phyloP scores from a whole-genome alignment of 2,888 invertebrate genomes.

The Spodoptera littoralis region DNA sequence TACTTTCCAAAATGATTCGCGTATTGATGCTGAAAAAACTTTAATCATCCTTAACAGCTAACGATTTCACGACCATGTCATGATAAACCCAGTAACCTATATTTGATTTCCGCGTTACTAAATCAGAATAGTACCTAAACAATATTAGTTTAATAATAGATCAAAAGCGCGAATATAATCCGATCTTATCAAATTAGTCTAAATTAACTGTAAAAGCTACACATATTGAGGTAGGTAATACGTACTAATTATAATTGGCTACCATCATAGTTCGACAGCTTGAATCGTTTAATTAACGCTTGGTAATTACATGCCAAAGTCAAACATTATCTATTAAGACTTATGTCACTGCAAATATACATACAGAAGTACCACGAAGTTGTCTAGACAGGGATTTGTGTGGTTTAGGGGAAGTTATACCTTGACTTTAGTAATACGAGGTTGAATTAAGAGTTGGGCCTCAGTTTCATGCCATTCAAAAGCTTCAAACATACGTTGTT shows the following conservation, averaged over 20 bases:
- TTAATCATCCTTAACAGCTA: too few species aligned
- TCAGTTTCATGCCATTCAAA: too few species aligned
- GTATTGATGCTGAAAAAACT: too few species aligned
- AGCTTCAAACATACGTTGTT: too few species aligned
- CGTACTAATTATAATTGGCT: conserved; percentile 36
- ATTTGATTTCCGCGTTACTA: background rate
- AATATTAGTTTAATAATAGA: background rate
- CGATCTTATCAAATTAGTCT: conserved; percentile 4
- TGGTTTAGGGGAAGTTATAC: too few species aligned
- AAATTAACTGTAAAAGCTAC: conserved; percentile 16
- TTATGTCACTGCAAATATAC: background rate
- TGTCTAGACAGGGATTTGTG: too few species aligned
- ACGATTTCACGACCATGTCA: too few species aligned
- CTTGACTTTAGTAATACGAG: too few species aligned
- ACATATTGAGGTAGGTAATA: background rate
- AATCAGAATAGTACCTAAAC: background rate
- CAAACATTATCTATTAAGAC: conserved; percentile 45
- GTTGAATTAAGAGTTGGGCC: too few species aligned
- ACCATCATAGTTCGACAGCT: conserved; percentile 29
- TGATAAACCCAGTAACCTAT: too few species aligned
- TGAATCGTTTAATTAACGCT: conserved; percentile 53
- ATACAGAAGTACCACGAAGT: too few species aligned
- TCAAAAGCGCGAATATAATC: conserved; percentile 3
- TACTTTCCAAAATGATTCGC: too few species aligned
- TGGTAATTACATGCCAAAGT: conserved; percentile 58